Evolutionary conservation across 2,888 invertebrate species (phyloP), one percentile per base, ranked within the genome.

Genomic region (Platycheirus rosarum): DNA sequence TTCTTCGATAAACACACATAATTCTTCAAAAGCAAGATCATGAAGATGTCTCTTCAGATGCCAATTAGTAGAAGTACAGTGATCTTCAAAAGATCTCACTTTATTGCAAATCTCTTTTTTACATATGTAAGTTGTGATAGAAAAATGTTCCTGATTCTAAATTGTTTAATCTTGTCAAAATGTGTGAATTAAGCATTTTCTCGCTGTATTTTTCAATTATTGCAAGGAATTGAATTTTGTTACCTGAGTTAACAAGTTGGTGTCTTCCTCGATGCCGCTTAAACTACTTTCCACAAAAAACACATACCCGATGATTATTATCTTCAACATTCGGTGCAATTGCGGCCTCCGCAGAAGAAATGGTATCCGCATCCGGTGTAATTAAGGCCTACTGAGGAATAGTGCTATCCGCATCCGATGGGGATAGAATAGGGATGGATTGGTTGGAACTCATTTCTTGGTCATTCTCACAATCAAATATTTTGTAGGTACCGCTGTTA

Each of bases 341-440:
- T 32, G 32, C 32, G 11, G 40, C 40, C 40, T 13, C 13, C n/a
- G 13, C 32, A 32, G 32, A 40, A 1, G 40, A 40, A 13, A 40
- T 14, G 13, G 40, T 40, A 40, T 14, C 40, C 40, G 5, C 14
- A 11, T 40, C 14, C 4, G n/a, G 40, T 40, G 14, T 5, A 40
- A 40, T 40, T 40, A 40, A 40, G 3, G 13, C 13, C 40, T 40
- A 13, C 40, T 40, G 40, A 40, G 40, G 13, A 3, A 14, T 14
- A 13, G 40, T 40, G 40, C 40, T 40, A 9, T 40, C 40, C 40
- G 13, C 2, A 40, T 40, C 40, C 14, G 40, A 40, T 40, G 2
- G 40, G 40, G 40, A 14, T 40, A 40, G 40, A 40, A 40, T 40
- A 40, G 40, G 40, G 40, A 40, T 40, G 40, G 40, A 40, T 40